Conservation (phyloP, 2,797 vertebrate species). For the Acridotheres tristis region DNA sequence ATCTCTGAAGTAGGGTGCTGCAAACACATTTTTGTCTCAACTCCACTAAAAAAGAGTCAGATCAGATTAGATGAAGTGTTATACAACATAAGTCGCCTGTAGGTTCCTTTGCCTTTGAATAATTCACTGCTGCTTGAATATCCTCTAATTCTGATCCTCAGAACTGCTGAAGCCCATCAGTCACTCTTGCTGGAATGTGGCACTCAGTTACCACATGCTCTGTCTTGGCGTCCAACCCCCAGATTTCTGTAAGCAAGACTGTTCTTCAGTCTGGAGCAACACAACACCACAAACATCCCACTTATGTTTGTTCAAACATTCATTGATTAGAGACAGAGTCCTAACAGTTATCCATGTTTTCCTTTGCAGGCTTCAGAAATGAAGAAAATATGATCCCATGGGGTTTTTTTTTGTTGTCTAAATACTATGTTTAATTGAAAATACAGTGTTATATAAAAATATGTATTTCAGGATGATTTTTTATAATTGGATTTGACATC, state of each 20-base stretch:
- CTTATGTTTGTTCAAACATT: background rate
- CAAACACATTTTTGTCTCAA: fast-evolving
- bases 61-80: background rate
- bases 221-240: background rate
- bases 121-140: background rate
- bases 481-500: background rate
- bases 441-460: background rate
- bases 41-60: background rate
- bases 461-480: background rate
- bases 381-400: background rate
- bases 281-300: background rate
- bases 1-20: background rate
- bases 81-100: background rate
- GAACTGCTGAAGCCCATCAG: background rate
- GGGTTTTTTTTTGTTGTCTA: background rate
- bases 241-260: background rate
- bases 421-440: background rate
- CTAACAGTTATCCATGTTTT: background rate
- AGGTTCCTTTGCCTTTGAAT: background rate
- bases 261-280: background rate
- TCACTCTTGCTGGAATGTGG: background rate
- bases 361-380: background rate
- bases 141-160: background rate
- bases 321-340: background rate
- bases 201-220: background rate